Evolutionary conservation across 2,888 invertebrate species (phyloP).

Genomic region (Ichneumoninae sp.): DNA sequence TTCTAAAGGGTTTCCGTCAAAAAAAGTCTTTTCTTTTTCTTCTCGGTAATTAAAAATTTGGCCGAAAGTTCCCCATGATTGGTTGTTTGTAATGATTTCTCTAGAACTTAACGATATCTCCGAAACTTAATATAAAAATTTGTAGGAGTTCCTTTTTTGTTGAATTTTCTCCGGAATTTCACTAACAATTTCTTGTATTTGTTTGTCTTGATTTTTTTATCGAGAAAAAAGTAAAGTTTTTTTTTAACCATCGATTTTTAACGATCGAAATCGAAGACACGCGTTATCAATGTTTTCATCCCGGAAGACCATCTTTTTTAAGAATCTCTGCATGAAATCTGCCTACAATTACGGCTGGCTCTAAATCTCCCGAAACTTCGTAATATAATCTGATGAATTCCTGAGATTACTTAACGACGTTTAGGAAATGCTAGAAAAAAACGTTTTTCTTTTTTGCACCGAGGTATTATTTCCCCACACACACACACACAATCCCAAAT

Average conservation of each 20-base stretch:
- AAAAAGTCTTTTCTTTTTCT: no score
- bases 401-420: not conserved
- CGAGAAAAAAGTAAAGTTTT: no score
- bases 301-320: conserved; percentile 49
- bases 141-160: no score
- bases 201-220: no score
- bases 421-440: not conserved
- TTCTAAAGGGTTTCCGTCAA: no score
- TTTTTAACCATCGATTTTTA: not conserved
- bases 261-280: conserved; percentile 46
- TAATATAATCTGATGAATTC: not conserved
- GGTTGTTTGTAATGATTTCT: no score
- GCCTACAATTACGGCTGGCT: conserved; percentile 4
- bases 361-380: not conserved
- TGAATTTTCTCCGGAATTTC: no score
- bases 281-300: conserved; percentile 29
- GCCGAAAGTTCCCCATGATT: no score
- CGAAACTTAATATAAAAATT: no score
- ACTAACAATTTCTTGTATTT: no score
- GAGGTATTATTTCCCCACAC: not conserved
- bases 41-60: no score
- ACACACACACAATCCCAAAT: not conserved
- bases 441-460: not conserved
- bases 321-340: conserved; percentile 15
- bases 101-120: no score